Evolutionary conservation across 2,888 invertebrate species (phyloP), one percentile per base, ranked within the genome.

Genomic region (Harmothoe impar): DNA sequence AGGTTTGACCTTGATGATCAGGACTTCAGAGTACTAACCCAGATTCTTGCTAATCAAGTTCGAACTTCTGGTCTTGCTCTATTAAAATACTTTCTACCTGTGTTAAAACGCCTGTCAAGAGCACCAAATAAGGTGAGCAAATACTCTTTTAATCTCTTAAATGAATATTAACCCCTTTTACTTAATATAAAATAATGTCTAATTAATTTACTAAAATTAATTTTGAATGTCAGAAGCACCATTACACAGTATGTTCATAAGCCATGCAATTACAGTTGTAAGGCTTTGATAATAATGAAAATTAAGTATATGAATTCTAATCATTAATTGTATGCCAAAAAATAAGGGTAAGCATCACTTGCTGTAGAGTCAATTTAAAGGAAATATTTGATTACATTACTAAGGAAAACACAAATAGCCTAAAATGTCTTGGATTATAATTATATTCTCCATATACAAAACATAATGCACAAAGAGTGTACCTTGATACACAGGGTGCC

Each of bases 1-100:
- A 62, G 62, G 62, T 62, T 62, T n/a, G 62, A 62, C 20, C 62
- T 62, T 62, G 62, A 62, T 62, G 62, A 62, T n/a, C 7, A 62
- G 62, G 62, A n/a, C 3, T 62, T 62, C 3, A n/a, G 62, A 15
- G 15, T 3, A n/a, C n/a, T 62, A 15, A 62, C 62, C 1, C 62
- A 20, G 62, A 3, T 15, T 62, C 62, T 62, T 3, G 15, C 62
- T 3, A 62, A 15, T 12, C 62, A 62, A n/a, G 62, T 62, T n/a
- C 7, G 62, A n/a, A 62, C 3, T 7, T 15, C 62, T n/a, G 62
- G 20, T 15, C 3, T 62, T 62, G 62, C 62, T n/a, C 20, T 62
- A 3, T 15, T 62, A 5, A 3, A 62, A 20, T n/a, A 15, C 62
- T 62, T 62, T 62, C 20, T 62, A 20, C 62, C 62, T 5, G 1